phyloP scores from a whole-genome alignment of 2,113 vertebrate genomes.

The Chascanopsetta lugubris region DNA sequence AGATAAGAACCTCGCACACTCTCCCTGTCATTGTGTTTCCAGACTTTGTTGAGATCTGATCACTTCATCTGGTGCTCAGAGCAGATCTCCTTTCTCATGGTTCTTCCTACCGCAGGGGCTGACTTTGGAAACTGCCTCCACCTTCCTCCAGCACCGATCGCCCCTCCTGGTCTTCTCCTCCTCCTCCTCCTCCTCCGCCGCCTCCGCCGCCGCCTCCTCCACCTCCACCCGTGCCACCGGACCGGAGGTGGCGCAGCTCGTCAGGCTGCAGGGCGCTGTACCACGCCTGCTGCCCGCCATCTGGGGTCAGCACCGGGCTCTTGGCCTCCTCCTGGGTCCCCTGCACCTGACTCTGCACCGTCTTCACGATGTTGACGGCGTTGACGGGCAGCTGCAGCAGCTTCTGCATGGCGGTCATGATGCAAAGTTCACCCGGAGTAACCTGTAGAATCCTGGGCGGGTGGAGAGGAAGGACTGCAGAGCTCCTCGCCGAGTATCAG shows the following conservation, averaged over 20 bases:
- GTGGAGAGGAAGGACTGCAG: neutral
- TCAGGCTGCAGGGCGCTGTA: slow-evolving; percentile 89
- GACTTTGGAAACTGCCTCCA: slow-evolving; percentile 74
- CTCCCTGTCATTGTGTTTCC: too few relatives aligned
- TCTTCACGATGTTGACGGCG: slow-evolving; percentile 82
- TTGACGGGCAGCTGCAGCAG: slow-evolving; percentile 87
- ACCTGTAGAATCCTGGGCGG: slow-evolving; percentile 34
- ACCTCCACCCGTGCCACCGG: slow-evolving; percentile 58
- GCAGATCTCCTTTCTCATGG: too few relatives aligned
- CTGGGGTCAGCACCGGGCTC: slow-evolving; percentile 86
- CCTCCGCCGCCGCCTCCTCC: slow-evolving; percentile 53
- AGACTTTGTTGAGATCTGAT: too few relatives aligned
- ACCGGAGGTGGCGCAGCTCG: slow-evolving; percentile 85
- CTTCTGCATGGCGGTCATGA: slow-evolving; percentile 86
- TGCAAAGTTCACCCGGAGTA: slow-evolving; percentile 11
- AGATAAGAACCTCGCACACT: too few relatives aligned
- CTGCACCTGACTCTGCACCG: slow-evolving; percentile 72
- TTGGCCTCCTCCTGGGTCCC: slow-evolving; percentile 84
- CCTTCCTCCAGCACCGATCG: slow-evolving; percentile 73
- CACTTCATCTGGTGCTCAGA: too few relatives aligned
- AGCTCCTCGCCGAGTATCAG: neutral
- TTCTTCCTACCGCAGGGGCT: slow-evolving; percentile 85
- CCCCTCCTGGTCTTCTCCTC: slow-evolving; percentile 62
- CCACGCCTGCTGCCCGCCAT: slow-evolving; percentile 83
- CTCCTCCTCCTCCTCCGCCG: slow-evolving; percentile 48